These are phyloP conservation scores for Acropternis orthonyx DNA, from an alignment of 2,797 vertebrate species.

Conservation along the genomic window DNA sequence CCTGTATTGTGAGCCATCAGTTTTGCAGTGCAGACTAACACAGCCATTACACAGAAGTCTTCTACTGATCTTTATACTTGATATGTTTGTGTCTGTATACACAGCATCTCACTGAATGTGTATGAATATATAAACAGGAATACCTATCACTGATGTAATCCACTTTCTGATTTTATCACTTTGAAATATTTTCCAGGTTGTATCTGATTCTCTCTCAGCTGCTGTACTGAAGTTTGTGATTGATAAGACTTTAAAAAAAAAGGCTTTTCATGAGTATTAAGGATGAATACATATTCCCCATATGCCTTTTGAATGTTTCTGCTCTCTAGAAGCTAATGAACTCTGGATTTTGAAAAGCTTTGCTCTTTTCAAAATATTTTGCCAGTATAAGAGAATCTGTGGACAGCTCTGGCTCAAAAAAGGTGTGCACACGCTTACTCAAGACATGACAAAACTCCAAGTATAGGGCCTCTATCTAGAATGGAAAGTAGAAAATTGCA, in stretches of 20 bases:
- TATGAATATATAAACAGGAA: background rate
- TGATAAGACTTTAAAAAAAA: background rate
- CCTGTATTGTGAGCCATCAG: rapidly evolving
- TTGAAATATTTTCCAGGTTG: conserved; percentile 10
- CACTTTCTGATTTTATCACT: background rate
- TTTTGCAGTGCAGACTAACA: background rate
- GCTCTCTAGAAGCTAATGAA: conserved; percentile 23
- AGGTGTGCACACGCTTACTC: background rate
- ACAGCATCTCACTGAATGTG: background rate
- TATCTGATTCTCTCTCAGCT: background rate
- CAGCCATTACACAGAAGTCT: background rate
- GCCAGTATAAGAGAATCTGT: background rate
- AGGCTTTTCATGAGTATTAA: background rate
- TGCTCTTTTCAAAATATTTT: background rate
- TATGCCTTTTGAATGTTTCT: background rate
- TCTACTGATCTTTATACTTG: background rate
- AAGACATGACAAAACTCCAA: background rate
- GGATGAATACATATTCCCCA: conserved; percentile 4
- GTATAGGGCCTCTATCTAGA: background rate
- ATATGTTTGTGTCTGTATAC: background rate
- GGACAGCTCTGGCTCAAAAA: background rate
- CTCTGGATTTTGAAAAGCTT: conserved; percentile 22
- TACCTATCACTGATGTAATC: background rate
- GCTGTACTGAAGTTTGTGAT: background rate
- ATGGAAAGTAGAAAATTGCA: background rate